Evolutionary conservation across 2,113 vertebrate species (phyloP), one percentile per base, ranked within the genome.

Genomic region (Aegithalos caudatus): DNA sequence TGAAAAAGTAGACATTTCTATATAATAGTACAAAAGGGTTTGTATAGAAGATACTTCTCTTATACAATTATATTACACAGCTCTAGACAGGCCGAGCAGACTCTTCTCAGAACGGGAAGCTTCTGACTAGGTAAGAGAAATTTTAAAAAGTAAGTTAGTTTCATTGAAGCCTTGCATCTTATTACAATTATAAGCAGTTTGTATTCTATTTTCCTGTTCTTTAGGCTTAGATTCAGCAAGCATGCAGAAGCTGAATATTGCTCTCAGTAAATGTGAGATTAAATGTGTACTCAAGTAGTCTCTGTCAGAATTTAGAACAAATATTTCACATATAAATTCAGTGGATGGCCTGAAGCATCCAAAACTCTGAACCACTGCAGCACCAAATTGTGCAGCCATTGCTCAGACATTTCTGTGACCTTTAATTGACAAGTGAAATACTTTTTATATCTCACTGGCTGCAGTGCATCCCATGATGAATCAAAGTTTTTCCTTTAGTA

Each of bases 1-100:
- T 98, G 97, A 98, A 98, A 98, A 98, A 98, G 96, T 98, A 98
- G 97, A 97, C 92, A 97, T 98, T 97, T 97, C 98, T 98, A 98
- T 98, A 97, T 97, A 97, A 97, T 96, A 98, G 97, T 98, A 98
- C 78, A 98, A 98, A 97, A 96, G 87, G 72, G 86, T 96, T 97
- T 95, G 95, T 98, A 97, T 96, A 98, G 98, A 98, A 98, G 97
- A 95, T 97, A 92, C 87, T 98, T 98, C 96, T 98, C 97, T 98
- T 97, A 93, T 97, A 98, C 97, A 98, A 57, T 89, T 98, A 97
- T 98, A 97, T 98, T 98, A 98, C 97, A 98, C 93, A 92, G 95
- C 86, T 96, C 58, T 56, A 79, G 97, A 89, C 74, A 80, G 95
- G 86, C 94, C 92, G 40, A 3, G 88, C 92, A 93, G 93, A 84